These are phyloP conservation scores for Agrilus mali DNA, from an alignment of 2,888 invertebrate genomes.

Conservation along the genomic window DNA sequence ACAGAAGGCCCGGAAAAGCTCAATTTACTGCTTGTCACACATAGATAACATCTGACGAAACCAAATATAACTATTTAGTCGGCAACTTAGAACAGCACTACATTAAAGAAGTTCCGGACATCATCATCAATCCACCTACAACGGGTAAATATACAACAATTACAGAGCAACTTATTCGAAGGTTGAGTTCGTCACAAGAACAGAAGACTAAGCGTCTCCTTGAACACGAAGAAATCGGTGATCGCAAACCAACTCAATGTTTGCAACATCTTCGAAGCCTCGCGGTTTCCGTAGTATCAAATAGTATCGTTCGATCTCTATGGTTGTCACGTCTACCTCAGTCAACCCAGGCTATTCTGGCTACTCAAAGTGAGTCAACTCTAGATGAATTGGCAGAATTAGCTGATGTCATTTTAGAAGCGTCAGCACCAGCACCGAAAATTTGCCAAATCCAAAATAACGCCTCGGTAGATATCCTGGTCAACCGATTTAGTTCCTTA, in stretches of 20 bases:
- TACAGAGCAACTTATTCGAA: constrained; percentile 16
- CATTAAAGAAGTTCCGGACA: constrained; percentile 15
- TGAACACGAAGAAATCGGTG: constrained; percentile 6
- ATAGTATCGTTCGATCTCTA: constrained; percentile 5
- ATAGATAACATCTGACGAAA: constrained; percentile 12
- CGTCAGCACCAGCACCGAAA: no score
- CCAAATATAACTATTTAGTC: constrained; percentile 12
- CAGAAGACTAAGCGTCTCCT: not conserved
- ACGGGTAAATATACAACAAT: constrained; percentile 11
- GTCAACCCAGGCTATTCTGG: constrained; percentile 4
- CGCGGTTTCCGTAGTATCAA: no score
- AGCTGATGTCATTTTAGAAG: not conserved
- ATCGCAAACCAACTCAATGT: constrained; percentile 6
- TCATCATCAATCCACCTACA: constrained; percentile 14
- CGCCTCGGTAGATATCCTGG: no score
- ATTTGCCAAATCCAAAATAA: no score
- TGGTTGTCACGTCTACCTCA: constrained; percentile 8
- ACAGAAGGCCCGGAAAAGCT: no score
- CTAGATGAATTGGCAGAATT: constrained; percentile 1
- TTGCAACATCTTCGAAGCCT: not conserved
- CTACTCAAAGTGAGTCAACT: not conserved
- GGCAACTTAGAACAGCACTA: constrained; percentile 12
- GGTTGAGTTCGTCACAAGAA: not conserved
- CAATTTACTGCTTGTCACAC: no score
- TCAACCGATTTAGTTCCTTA: no score